phyloP scores from a whole-genome alignment of 2,888 invertebrate genomes.

The Leistus spinibarbis region DNA sequence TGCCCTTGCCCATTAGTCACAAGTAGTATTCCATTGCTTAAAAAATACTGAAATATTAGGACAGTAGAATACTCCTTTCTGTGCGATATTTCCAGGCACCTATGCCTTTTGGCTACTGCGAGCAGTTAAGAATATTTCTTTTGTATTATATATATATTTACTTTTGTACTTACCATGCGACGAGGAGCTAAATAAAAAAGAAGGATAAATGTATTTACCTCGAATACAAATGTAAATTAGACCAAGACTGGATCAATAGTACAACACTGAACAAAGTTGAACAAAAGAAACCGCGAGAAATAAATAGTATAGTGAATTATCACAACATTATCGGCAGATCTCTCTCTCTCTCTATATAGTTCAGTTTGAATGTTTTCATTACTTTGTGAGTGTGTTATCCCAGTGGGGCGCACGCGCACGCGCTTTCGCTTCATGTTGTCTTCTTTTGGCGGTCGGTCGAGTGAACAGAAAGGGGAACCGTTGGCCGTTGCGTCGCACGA shows the following conservation, averaged over 20 bases:
- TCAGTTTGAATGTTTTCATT: constrained; percentile 30
- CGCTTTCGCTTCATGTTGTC: neutral
- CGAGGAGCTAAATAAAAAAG: too few relatives aligned
- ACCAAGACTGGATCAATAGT: neutral
- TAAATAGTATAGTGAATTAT: neutral
- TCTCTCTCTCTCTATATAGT: neutral
- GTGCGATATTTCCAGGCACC: too few relatives aligned
- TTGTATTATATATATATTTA: too few relatives aligned
- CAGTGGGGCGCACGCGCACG: neutral
- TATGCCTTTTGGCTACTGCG: too few relatives aligned
- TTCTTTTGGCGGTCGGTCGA: neutral
- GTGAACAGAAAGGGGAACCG: too few relatives aligned
- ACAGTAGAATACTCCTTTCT: too few relatives aligned
- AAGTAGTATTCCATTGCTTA: too few relatives aligned
- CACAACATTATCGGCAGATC: neutral
- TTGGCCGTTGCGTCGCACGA: neutral
- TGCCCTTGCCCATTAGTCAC: too few relatives aligned
- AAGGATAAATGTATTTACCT: neutral
- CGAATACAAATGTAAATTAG: neutral
- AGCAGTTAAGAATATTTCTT: too few relatives aligned
- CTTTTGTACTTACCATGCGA: too few relatives aligned
- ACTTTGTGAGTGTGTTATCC: constrained; percentile 7
- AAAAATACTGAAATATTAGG: too few relatives aligned
- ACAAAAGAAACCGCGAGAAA: neutral
- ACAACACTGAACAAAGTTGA: neutral